These are phyloP conservation scores for Agonopterix arenella DNA, from an alignment of 2,888 invertebrate species.

Conservation along the genomic window DNA sequence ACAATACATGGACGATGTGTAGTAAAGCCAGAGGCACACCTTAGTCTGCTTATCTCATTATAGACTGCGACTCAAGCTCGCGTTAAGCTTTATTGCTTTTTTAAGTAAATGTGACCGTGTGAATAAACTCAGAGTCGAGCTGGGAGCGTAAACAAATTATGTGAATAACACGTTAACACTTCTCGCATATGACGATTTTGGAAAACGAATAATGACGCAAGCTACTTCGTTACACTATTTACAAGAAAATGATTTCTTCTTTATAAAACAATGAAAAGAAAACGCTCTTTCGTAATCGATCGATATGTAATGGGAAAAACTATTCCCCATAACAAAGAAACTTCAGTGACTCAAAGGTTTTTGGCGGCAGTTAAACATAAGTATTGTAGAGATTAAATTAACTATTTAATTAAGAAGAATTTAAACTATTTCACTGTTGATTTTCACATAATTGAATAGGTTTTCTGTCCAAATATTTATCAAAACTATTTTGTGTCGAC, in stretches of 20 bases:
- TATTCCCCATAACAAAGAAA: constrained; percentile 68
- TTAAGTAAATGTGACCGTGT: constrained; percentile 32
- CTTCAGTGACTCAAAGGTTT: constrained; percentile 26
- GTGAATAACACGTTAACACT: constrained; percentile 34
- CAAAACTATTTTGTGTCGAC: constrained; percentile 56
- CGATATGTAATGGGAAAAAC: constrained; percentile 62
- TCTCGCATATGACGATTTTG: constrained; percentile 11
- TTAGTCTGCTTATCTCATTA: constrained; percentile 38
- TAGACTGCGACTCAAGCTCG: constrained; percentile 23
- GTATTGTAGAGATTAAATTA: constrained; percentile 19
- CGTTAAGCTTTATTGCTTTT: constrained; percentile 26
- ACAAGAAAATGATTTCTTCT: constrained; percentile 5
- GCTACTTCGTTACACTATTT: constrained; percentile 18
- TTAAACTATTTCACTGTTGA: constrained; percentile 21
- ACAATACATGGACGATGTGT: constrained; percentile 73
- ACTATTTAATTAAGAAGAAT: constrained; percentile 26
- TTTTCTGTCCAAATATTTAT: constrained; percentile 49
- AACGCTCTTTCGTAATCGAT: constrained; percentile 72
- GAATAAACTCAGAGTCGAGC: constrained; percentile 20
- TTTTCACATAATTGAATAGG: constrained; percentile 37
- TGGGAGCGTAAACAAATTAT: constrained; percentile 46
- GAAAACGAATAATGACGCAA: constrained; percentile 16
- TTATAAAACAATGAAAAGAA: constrained; percentile 36
- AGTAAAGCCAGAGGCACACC: constrained; percentile 33
- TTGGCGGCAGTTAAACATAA: constrained; percentile 14